Conservation (phyloP, 2,113 vertebrate species). For the Bos indicus region DNA sequence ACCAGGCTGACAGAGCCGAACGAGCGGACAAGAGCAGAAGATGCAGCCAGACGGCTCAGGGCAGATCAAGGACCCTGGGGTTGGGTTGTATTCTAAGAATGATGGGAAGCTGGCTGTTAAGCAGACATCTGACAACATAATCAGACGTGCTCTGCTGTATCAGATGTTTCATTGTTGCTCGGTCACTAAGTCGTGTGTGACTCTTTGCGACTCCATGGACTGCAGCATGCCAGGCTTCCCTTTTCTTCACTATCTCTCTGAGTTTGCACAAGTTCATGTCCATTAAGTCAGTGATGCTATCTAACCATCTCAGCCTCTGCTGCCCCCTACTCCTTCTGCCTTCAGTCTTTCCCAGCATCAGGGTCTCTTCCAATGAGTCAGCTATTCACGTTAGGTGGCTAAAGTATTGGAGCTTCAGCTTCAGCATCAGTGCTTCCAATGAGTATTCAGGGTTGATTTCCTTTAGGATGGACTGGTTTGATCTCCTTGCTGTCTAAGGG, state of each 20-base stretch:
- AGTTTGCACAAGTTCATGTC: background rate
- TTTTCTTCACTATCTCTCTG: background rate
- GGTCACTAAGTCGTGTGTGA: background rate
- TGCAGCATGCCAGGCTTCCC: background rate
- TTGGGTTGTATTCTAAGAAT: fast-evolving
- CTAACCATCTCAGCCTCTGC: background rate
- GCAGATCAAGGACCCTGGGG: background rate
- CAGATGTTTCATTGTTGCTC: background rate
- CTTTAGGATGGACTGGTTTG: background rate
- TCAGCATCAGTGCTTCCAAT: background rate
- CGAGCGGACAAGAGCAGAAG: fast-evolving
- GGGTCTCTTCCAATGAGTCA: background rate
- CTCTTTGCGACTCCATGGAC: background rate
- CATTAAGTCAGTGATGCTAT: background rate
- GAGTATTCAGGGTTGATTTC: background rate
- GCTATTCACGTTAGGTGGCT: background rate
- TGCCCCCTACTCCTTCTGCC: background rate
- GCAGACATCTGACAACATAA: no score
- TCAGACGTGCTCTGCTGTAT: fast-evolving
- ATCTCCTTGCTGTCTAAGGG: background rate
- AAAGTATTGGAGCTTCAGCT: background rate
- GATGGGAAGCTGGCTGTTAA: background rate
- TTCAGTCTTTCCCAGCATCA: background rate
- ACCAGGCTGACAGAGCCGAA: fast-evolving
- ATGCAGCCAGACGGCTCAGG: background rate